These are phyloP conservation scores for Reinhardtius hippoglossoides DNA, from an alignment of 2,113 vertebrate genomes.

Conservation along the genomic window DNA sequence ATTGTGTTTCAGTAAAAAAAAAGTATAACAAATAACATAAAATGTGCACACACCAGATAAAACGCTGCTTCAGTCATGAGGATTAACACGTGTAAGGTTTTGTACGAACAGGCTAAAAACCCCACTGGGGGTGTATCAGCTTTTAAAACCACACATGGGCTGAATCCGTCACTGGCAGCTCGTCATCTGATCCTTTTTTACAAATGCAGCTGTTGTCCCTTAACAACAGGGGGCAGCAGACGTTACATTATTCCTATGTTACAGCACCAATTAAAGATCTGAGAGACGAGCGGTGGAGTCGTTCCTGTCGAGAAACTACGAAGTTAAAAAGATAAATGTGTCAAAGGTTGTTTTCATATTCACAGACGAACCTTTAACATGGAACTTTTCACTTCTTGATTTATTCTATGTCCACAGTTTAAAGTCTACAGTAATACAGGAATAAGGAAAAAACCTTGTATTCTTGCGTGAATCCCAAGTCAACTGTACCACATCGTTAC, in stretches of 20 bases:
- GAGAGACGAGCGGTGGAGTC: background rate
- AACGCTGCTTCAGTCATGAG: background rate
- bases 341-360: too few species aligned
- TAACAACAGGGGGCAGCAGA: conserved; percentile 55
- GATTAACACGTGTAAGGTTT: background rate
- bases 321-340: too few species aligned
- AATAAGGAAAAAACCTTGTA: conserved; percentile 72
- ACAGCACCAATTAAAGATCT: background rate
- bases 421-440: conserved; percentile 76
- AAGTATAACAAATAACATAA: too few species aligned
- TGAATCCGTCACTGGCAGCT: background rate
- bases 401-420: conserved; percentile 82
- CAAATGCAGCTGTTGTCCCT: background rate
- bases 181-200: background rate
- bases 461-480: conserved; percentile 75
- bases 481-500: conserved; percentile 79
- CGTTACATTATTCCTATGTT: background rate
- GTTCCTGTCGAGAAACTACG: background rate
- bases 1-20: too few species aligned
- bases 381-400: conserved; percentile 70
- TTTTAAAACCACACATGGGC: background rate
- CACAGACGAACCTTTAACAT: background rate
- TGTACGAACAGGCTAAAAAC: background rate
- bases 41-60: too few species aligned
- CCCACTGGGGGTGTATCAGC: background rate